Conservation (phyloP, 2,113 vertebrate genomes). For the Oreochromis spilurus region DNA sequence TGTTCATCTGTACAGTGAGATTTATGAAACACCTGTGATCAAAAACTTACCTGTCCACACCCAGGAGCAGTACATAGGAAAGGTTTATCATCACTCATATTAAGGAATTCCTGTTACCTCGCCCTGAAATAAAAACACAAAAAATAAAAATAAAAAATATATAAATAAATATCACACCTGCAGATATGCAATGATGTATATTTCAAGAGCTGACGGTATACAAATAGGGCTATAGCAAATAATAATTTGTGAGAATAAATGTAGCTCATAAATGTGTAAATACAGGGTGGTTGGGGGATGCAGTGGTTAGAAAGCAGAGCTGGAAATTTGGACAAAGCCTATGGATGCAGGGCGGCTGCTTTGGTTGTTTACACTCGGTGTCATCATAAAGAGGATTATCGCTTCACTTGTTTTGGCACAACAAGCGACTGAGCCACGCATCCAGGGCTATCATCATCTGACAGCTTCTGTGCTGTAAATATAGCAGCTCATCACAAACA, state of each 20-base stretch:
- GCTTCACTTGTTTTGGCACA: background rate
- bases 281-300: background rate
- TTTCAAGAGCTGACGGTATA: background rate
- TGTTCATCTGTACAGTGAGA: background rate
- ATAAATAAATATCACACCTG: background rate
- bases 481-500: background rate
- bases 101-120: conserved; percentile 87
- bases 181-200: background rate
- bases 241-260: background rate
- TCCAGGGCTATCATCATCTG: background rate
- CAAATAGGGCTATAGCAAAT: background rate
- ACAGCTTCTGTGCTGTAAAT: background rate
- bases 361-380: conserved; percentile 50
- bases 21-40: background rate
- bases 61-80: conserved; percentile 98
- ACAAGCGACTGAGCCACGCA: background rate
- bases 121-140: conserved; percentile 68
- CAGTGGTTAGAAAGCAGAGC: background rate
- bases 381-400: background rate
- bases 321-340: conserved; percentile 43
- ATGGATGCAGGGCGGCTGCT: conserved; percentile 49
- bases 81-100: conserved; percentile 99
- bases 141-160: background rate
- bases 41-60: conserved; percentile 88
- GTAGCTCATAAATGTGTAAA: background rate